Base-by-base conservation (phyloP, 2,888 invertebrate species). In the Tribolium freemani region DNA sequence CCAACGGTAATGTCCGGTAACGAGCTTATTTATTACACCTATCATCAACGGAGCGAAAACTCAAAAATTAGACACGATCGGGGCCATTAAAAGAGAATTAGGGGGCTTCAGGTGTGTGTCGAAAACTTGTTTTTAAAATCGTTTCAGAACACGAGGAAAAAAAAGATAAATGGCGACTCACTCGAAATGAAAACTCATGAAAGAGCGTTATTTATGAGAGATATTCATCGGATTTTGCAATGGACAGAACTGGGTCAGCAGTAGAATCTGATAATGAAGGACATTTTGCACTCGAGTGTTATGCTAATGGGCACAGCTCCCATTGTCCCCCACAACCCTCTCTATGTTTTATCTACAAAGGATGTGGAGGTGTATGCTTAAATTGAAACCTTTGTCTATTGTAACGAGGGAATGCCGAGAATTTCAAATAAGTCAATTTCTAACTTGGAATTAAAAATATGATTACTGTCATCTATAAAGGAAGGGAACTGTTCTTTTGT, bases 31-130 rank as follows among this genome's bases (percentile, higher is more conserved):
- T 48, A 48, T 48, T 48, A 48, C 10, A 46, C 30, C 54, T 30
- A 56, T 53, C 53, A 53, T 53, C 53, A 16, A 5, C 53, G 53
- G 26, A 54, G 54, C 54, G 30, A 30, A 54, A 54, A 44, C 9
- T 8, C 44, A 3, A 57, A 57, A 57, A 16, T 31, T 56, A 31
- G 56, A 56, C 56, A 56, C 31, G 20, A 44, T 16, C 16, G 44
- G 16, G 38, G 16, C 31, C 44, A 16, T 57, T 57, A 57, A 44
- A 44, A 57, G 38, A 26, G 20, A 57, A 57, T 57, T 57, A 57
- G 16, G 44, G 9, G 8, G 8, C 8, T 38, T 38, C 38, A 38
- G 38, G 38, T 38, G 38, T 3, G 5, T 31, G 1, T 8, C 9
- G 9, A n/a, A 3, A 38, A n/a, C 8, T n/a, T 38, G 8, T 38